Conservation (phyloP, 2,113 vertebrate genomes). For the Peromyscus californicus region DNA sequence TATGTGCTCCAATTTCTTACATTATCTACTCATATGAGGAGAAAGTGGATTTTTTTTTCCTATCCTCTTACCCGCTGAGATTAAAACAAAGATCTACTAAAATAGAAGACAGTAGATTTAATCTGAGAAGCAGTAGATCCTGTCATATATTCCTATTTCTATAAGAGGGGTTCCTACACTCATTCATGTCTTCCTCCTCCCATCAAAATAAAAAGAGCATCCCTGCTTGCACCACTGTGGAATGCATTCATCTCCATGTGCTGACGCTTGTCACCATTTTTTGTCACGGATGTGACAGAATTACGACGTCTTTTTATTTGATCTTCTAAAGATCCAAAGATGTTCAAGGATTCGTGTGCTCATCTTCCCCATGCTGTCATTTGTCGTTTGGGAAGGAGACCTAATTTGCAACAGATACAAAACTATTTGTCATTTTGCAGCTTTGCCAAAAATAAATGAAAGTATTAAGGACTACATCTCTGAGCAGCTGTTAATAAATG, state of each 20-base stretch:
- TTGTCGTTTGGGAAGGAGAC: conserved; percentile 87
- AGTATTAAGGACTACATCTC: conserved; percentile 91
- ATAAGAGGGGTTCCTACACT: not conserved
- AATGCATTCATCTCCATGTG: conserved; percentile 70
- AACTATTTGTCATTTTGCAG: conserved; percentile 88
- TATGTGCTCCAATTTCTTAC: not conserved
- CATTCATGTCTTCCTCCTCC: not conserved
- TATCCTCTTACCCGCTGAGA: not conserved
- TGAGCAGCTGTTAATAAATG: conserved; percentile 91
- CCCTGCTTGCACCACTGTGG: conserved; percentile 21
- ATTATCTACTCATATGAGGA: conserved; percentile 2
- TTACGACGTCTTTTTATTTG: conserved; percentile 86
- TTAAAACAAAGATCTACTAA: conserved; percentile 39
- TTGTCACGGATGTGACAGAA: conserved; percentile 81
- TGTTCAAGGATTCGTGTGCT: conserved; percentile 81
- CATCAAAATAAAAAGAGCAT: not conserved
- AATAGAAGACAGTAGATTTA: not conserved
- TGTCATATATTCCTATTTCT: not conserved
- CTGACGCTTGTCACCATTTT: conserved; percentile 68
- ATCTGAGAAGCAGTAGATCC: conserved; percentile 13
- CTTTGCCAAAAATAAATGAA: conserved; percentile 92
- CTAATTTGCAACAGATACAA: conserved; percentile 89
- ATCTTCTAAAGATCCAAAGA: conserved; percentile 86
- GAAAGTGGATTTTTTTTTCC: not conserved
- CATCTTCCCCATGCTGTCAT: conserved; percentile 84